Conservation (phyloP, 2,113 vertebrate species). For the Oryzias woworae region DNA sequence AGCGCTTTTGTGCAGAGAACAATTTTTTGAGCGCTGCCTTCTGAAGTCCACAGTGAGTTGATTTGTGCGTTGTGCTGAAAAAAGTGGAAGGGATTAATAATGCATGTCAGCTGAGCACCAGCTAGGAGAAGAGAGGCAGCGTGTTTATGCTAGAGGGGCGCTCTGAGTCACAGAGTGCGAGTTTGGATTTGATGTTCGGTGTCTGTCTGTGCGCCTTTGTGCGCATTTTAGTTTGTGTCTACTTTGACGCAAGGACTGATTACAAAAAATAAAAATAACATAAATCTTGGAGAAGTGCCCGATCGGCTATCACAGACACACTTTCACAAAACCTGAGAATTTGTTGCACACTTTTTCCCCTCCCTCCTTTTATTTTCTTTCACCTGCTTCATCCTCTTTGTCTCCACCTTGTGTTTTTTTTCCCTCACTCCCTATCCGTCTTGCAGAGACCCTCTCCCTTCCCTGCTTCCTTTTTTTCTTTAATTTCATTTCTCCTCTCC, state of each 20-base stretch:
- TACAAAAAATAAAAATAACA: conserved; percentile 34
- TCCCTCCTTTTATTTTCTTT: conserved; percentile 11
- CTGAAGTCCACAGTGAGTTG: conserved; percentile 40
- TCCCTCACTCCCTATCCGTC: conserved; percentile 21
- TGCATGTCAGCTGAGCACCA: conserved; percentile 65
- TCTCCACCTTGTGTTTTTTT: background rate
- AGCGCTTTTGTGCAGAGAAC: conserved; percentile 26
- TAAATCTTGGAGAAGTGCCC: conserved; percentile 34
- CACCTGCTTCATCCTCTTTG: conserved; percentile 17
- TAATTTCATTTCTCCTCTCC: conserved; percentile 26
- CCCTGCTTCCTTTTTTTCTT: conserved; percentile 9
- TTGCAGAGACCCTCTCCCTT: background rate
- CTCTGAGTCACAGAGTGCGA: conserved; percentile 47
- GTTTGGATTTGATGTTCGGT: conserved; percentile 46
- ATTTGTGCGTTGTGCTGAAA: conserved; percentile 21
- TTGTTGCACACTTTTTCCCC: conserved; percentile 1
- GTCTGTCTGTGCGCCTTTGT: conserved; percentile 19
- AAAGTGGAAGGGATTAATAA: conserved; percentile 66
- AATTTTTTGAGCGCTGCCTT: conserved; percentile 31
- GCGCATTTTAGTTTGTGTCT: conserved; percentile 4
- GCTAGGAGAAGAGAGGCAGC: conserved; percentile 32
- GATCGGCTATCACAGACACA: conserved; percentile 78
- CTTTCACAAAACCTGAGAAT: conserved; percentile 43
- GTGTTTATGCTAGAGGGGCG: conserved; percentile 64
- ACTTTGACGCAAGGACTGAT: conserved; percentile 35